A percentile compares a stretch with the other conserved stretches of the same genome.
phyloP scores from a whole-genome alignment of 1,140 invertebrate genomes.

The Lycorma delicatula region DNA sequence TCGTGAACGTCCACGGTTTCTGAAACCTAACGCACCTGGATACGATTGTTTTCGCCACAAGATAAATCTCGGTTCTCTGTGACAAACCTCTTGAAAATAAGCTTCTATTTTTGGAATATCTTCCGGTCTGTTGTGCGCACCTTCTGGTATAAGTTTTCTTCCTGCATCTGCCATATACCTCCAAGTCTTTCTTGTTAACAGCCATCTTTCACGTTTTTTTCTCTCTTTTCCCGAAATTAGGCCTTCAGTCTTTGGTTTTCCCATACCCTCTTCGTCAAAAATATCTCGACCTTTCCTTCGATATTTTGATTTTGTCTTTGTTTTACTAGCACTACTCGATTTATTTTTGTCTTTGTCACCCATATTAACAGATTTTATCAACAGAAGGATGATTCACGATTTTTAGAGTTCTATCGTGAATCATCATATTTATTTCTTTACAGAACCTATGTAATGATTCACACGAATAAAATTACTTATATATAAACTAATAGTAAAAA shows the following conservation, averaged over 20 bases:
- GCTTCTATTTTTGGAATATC: constrained; percentile 70
- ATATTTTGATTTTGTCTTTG: not conserved
- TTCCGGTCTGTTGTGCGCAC: constrained; percentile 54
- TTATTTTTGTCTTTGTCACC: not conserved
- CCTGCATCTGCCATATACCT: constrained; percentile 83
- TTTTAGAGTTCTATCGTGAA: no score
- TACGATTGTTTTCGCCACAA: constrained; percentile 73
- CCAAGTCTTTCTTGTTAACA: constrained; percentile 80
- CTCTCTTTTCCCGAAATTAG: constrained; percentile 11
- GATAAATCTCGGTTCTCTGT: constrained; percentile 63
- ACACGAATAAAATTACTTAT: no score
- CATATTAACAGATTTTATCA: no score
- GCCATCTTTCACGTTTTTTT: constrained; percentile 54
- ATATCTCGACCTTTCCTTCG: not conserved
- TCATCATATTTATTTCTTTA: no score
- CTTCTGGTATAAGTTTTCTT: constrained; percentile 71
- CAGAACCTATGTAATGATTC: no score
- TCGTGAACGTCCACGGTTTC: constrained; percentile 44
- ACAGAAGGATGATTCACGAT: no score
- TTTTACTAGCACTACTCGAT: not conserved
- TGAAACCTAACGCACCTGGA: constrained; percentile 53
- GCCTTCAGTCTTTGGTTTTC: not conserved
- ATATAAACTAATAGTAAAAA: no score
- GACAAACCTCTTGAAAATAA: constrained; percentile 74
- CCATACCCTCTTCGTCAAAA: not conserved